Percentiles rank a stretch among this genome's conserved stretches.
phyloP scores from a whole-genome alignment of 2,113 vertebrate genomes.

The Notothenia coriiceps region DNA sequence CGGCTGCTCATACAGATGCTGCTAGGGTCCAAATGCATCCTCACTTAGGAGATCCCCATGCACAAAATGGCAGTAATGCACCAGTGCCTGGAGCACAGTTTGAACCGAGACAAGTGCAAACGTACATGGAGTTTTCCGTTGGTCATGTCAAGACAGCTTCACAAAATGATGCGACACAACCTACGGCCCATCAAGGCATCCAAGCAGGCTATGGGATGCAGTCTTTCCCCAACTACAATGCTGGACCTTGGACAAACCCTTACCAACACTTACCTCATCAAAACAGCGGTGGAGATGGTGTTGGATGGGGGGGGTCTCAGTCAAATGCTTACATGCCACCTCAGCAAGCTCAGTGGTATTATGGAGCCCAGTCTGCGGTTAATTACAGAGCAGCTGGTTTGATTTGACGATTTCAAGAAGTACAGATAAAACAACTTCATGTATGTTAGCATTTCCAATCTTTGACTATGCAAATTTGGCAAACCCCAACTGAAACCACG shows the following conservation, averaged over 20 bases:
- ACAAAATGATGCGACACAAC: neutral
- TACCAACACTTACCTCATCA: neutral
- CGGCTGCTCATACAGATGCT: neutral
- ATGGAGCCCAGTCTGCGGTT: neutral
- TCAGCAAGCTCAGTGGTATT: neutral
- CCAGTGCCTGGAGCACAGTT: neutral
- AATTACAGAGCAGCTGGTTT: neutral
- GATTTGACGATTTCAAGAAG: neutral
- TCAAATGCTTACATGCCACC: neutral
- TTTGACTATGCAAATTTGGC: neutral
- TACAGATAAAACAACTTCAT: neutral
- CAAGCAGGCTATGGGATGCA: neutral
- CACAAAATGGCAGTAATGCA: neutral
- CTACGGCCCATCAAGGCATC: neutral
- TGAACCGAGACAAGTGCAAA: neutral
- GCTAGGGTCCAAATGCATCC: constrained; percentile 3
- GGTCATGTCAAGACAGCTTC: neutral
- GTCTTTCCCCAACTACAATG: neutral
- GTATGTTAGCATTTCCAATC: neutral
- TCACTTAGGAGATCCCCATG: neutral
- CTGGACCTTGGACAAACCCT: neutral
- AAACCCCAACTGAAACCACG: neutral
- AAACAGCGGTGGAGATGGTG: neutral
- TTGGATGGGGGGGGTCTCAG: neutral
- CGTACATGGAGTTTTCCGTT: neutral